Conservation (phyloP, 2,888 invertebrate species). For the Gortyna flavago region DNA sequence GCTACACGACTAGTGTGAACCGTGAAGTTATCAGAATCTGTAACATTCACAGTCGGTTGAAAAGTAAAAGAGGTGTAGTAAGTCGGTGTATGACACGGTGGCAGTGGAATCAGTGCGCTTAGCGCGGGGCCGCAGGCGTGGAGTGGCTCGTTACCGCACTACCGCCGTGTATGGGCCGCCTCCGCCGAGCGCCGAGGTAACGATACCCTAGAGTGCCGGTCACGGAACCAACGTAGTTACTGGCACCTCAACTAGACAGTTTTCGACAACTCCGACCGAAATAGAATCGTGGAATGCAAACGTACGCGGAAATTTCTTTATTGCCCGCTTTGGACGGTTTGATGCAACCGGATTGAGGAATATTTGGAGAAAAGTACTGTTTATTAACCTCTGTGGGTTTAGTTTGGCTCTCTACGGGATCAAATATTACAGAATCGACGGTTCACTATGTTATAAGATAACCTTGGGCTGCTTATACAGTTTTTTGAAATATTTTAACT, state of each 20-base stretch:
- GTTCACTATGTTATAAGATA: not conserved
- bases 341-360: conserved; percentile 19
- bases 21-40: conserved; percentile 48
- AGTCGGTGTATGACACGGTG: conserved; percentile 48
- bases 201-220: conserved; percentile 66
- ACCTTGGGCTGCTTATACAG: not conserved
- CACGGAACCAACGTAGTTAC: conserved; percentile 61
- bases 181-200: conserved; percentile 58
- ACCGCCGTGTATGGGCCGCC: conserved; percentile 60
- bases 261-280: conserved; percentile 57
- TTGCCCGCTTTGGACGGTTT: conserved; percentile 38
- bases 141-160: conserved; percentile 78
- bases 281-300: conserved; percentile 52
- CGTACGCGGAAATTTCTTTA: conserved; percentile 53
- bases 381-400: conserved; percentile 5
- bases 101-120: conserved; percentile 68
- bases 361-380: conserved; percentile 32
- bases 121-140: conserved; percentile 64
- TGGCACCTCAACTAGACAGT: conserved; percentile 57
- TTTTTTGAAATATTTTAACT: not conserved
- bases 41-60: conserved; percentile 51
- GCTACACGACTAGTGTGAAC: not conserved
- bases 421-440: not conserved
- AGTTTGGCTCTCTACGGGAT: not conserved
- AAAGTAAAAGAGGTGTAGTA: conserved; percentile 51